Evolutionary conservation across 2,797 vertebrate species (phyloP).

Genomic region (Xenops minutus): DNA sequence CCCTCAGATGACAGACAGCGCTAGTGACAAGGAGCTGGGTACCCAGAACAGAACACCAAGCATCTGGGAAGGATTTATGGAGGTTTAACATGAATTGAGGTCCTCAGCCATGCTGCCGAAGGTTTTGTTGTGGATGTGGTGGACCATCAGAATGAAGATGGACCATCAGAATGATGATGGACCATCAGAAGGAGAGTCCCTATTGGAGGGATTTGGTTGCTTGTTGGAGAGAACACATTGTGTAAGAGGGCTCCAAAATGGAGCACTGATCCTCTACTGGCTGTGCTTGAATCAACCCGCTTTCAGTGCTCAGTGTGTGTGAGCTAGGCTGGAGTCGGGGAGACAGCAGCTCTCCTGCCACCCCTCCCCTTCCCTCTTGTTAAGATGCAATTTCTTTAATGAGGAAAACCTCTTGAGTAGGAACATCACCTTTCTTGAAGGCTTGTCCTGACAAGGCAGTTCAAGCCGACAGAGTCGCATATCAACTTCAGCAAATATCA

Average conservation of each 20-base stretch:
- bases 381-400: conserved; percentile 75
- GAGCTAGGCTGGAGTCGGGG: background rate
- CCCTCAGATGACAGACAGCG: background rate
- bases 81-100: background rate
- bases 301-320: background rate
- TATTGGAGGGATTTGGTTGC: background rate
- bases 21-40: background rate
- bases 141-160: background rate
- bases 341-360: conserved; percentile 52
- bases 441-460: conserved; percentile 80
- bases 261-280: background rate
- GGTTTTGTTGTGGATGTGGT: background rate
- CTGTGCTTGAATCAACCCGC: background rate
- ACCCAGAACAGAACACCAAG: background rate
- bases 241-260: background rate
- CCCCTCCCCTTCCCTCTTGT: conserved; percentile 59
- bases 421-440: conserved; percentile 74
- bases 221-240: background rate
- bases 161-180: background rate
- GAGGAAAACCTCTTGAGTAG: conserved; percentile 71
- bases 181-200: background rate
- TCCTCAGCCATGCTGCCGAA: fast-evolving
- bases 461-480: conserved; percentile 74
- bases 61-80: background rate
- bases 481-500: conserved; percentile 81